These are phyloP conservation scores for Pangasianodon hypophthalmus DNA, from an alignment of 2,113 vertebrate genomes.

Conservation along the genomic window DNA sequence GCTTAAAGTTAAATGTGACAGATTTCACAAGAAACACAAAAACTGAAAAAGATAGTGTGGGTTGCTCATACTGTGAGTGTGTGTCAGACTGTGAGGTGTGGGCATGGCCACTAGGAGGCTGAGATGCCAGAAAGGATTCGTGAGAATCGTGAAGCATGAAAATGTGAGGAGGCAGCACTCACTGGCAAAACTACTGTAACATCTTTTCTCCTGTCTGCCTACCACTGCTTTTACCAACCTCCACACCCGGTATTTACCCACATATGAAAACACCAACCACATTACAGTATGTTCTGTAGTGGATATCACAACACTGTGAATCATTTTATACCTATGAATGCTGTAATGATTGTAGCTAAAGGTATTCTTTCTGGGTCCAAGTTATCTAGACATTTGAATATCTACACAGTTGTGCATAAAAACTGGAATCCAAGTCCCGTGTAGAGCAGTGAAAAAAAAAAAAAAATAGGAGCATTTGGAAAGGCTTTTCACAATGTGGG, in stretches of 20 bases:
- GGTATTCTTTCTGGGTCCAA: not conserved
- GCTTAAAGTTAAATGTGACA: slow-evolving; percentile 1
- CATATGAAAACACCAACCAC: slow-evolving; percentile 16
- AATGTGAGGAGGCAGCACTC: slow-evolving; percentile 59
- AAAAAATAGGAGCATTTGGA: not conserved
- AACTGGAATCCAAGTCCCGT: not conserved
- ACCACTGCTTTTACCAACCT: slow-evolving; percentile 25
- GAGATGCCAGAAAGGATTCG: slow-evolving; percentile 47
- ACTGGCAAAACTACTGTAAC: slow-evolving; percentile 51
- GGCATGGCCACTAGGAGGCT: slow-evolving; percentile 41
- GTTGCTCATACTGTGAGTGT: slow-evolving; percentile 7
- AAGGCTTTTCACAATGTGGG: not conserved
- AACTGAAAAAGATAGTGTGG: not conserved
- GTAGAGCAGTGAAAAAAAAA: not conserved
- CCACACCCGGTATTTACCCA: not conserved
- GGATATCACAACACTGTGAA: slow-evolving; percentile 1
- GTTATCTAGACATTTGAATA: not conserved
- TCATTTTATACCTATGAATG: not conserved
- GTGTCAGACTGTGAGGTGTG: slow-evolving; percentile 29
- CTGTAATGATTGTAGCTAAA: no score
- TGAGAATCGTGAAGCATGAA: slow-evolving; percentile 65
- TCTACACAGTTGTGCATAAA: not conserved
- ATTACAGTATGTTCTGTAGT: slow-evolving; percentile 7
- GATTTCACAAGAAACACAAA: not conserved
- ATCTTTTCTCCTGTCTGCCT: slow-evolving; percentile 33